These are phyloP conservation scores for Bubo blakistoni DNA, from an alignment of 2,113 vertebrate genomes.

Conservation along the genomic window DNA sequence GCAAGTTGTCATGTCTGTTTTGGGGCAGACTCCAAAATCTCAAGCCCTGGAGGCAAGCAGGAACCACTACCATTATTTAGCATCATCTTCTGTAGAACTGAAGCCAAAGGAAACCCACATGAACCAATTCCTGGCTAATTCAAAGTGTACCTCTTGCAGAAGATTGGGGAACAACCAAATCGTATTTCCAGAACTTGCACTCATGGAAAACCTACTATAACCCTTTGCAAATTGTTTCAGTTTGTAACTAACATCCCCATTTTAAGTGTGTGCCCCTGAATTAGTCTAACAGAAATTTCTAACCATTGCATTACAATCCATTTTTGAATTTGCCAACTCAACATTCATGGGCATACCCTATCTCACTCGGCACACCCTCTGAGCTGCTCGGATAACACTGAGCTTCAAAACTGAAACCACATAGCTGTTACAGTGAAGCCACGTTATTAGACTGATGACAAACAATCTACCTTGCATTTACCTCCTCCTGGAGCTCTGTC, in stretches of 20 bases:
- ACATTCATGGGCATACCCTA: background rate
- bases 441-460: background rate
- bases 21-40: background rate
- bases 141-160: fast-evolving
- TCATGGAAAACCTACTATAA: background rate
- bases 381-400: background rate
- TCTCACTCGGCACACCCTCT: background rate
- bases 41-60: background rate
- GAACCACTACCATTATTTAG: background rate
- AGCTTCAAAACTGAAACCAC: background rate
- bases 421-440: background rate
- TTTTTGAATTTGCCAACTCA: background rate
- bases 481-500: background rate
- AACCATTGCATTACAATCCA: background rate
- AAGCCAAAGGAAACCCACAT: background rate
- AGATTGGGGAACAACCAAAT: background rate
- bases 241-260: background rate
- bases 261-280: no score
- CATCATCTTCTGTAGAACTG: background rate
- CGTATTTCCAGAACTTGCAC: background rate
- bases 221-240: background rate
- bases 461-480: background rate
- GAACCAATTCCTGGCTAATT: background rate
- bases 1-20: background rate
- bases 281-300: background rate